Evolutionary conservation across 2,888 invertebrate genomes (phyloP).

Genomic region (Mythimna albipuncta): DNA sequence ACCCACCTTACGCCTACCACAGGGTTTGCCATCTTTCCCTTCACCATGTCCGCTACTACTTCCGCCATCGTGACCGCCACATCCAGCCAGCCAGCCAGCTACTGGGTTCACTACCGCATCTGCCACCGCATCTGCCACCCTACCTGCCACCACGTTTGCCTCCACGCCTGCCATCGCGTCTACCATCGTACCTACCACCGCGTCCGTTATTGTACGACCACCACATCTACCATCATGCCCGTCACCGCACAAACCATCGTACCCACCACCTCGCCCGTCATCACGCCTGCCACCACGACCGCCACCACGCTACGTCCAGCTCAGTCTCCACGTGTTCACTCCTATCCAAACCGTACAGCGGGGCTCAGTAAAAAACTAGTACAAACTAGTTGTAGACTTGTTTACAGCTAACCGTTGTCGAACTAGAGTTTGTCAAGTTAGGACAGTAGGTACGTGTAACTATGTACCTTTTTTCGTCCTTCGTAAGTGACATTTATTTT

Average conservation of each 20-base stretch:
- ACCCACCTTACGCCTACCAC: background rate
- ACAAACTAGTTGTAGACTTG: slow-evolving; percentile 2
- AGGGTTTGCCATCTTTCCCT: too few species aligned
- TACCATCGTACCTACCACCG: too few species aligned
- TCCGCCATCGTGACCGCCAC: too few species aligned
- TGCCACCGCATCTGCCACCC: background rate
- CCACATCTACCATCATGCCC: too few species aligned
- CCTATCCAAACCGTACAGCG: background rate
- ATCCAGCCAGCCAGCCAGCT: too few species aligned
- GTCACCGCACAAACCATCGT: too few species aligned
- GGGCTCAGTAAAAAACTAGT: background rate
- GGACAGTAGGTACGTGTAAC: background rate
- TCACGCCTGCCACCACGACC: background rate
- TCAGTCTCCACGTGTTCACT: background rate
- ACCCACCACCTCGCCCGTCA: too few species aligned
- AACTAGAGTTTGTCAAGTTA: slow-evolving; percentile 21
- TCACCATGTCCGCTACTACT: too few species aligned
- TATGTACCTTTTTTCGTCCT: background rate
- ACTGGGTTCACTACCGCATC: too few species aligned
- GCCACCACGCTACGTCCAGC: background rate
- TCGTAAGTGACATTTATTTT: background rate
- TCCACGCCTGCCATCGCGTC: background rate
- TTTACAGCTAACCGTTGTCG: background rate
- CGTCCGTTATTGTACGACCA: too few species aligned
- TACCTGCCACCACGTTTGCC: too few species aligned